Evolutionary conservation across 2,888 invertebrate species (phyloP).

Genomic region (Oscheius sp.): DNA sequence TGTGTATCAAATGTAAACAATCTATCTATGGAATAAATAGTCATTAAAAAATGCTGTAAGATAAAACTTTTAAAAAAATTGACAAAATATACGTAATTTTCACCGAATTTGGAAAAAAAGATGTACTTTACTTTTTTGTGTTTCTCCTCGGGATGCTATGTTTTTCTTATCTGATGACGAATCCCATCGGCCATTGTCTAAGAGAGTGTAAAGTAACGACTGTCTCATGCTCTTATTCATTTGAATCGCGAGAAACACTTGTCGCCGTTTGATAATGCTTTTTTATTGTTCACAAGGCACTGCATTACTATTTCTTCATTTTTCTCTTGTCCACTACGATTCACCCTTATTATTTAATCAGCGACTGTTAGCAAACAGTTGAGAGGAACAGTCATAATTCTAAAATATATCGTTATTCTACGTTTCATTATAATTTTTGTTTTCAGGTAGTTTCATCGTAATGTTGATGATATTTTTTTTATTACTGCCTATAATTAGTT

Average conservation of each 20-base stretch:
- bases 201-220: no score
- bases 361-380: background rate
- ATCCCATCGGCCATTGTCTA: no score
- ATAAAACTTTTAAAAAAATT: no score
- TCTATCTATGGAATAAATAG: no score
- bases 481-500: background rate
- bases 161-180: background rate
- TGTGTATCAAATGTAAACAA: no score
- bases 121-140: background rate
- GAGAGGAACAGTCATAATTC: background rate
- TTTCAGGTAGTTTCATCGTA: conserved; percentile 16
- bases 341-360: background rate
- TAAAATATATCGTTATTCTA: background rate
- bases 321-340: no score
- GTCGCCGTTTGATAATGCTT: no score
- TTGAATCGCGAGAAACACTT: no score
- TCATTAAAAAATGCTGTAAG: no score
- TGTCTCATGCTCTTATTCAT: no score
- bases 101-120: no score
- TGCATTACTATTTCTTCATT: background rate
- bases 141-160: background rate
- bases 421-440: background rate
- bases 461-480: conserved; percentile 15
- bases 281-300: background rate
- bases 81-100: no score